phyloP scores from a whole-genome alignment of 2,113 vertebrate species.

The Microcebus lehilahytsara region DNA sequence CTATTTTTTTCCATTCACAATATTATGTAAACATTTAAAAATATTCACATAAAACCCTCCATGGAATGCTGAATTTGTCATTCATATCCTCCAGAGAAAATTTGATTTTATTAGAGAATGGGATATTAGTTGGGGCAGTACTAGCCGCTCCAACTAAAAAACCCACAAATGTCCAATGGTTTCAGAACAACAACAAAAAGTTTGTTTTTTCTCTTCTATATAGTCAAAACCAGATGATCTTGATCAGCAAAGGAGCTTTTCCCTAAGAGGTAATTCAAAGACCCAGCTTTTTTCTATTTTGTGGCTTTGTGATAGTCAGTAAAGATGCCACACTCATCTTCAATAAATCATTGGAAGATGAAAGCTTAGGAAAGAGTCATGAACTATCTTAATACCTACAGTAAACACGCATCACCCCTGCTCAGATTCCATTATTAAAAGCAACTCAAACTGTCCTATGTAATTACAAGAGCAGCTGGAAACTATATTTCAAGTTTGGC shows the following conservation, averaged over 20 bases:
- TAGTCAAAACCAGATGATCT: background rate
- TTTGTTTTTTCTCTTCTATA: background rate
- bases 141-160: background rate
- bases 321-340: background rate
- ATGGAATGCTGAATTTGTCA: background rate
- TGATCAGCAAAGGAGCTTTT: background rate
- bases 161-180: background rate
- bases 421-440: background rate
- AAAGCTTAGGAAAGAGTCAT: background rate
- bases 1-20: background rate
- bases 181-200: background rate
- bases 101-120: background rate
- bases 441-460: rapidly evolving
- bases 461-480: background rate
- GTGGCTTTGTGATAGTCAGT: background rate
- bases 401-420: rapidly evolving
- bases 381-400: rapidly evolving
- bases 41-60: background rate
- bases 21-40: background rate
- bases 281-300: background rate
- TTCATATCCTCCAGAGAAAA: background rate
- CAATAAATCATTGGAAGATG: background rate
- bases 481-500: background rate
- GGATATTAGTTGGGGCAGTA: background rate
- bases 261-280: background rate